Percentiles rank a stretch among this genome's conserved stretches.
These are phyloP conservation scores for Coelinius sp. DNA, from an alignment of 2,888 invertebrate genomes.

Conservation along the genomic window DNA sequence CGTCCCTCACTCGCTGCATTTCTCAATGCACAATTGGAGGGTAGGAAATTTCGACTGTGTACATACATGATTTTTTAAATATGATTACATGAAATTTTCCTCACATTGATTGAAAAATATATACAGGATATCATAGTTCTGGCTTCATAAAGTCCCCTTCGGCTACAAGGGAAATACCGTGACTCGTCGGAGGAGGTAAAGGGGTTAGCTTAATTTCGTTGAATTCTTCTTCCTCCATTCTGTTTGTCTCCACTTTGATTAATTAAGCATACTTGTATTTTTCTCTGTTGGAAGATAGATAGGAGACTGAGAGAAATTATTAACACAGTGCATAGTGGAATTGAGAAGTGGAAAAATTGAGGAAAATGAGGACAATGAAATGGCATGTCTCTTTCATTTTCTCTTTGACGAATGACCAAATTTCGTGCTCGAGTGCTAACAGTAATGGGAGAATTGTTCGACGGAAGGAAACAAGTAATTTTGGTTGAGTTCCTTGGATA, in stretches of 20 bases:
- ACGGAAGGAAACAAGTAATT: constrained; percentile 19
- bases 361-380: constrained; percentile 34
- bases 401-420: constrained; percentile 46
- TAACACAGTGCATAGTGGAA: constrained; percentile 14
- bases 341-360: constrained; percentile 17
- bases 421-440: constrained; percentile 44
- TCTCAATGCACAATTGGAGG: not conserved
- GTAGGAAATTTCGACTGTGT: too few relatives aligned
- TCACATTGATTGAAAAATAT: too few relatives aligned
- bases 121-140: too few relatives aligned
- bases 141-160: too few relatives aligned
- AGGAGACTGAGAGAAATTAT: not conserved
- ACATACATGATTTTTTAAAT: too few relatives aligned
- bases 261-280: not conserved
- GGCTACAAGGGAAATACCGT: too few relatives aligned
- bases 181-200: not conserved
- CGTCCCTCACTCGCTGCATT: not conserved
- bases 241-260: not conserved
- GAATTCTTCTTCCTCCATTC: not conserved
- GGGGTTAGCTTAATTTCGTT: not conserved
- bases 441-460: constrained; percentile 25
- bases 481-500: not conserved
- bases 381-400: constrained; percentile 40
- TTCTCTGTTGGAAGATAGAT: constrained; percentile 1
- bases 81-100: too few relatives aligned